These are phyloP conservation scores for Agrochola macilenta DNA, from an alignment of 2,888 invertebrate genomes.

Conservation along the genomic window DNA sequence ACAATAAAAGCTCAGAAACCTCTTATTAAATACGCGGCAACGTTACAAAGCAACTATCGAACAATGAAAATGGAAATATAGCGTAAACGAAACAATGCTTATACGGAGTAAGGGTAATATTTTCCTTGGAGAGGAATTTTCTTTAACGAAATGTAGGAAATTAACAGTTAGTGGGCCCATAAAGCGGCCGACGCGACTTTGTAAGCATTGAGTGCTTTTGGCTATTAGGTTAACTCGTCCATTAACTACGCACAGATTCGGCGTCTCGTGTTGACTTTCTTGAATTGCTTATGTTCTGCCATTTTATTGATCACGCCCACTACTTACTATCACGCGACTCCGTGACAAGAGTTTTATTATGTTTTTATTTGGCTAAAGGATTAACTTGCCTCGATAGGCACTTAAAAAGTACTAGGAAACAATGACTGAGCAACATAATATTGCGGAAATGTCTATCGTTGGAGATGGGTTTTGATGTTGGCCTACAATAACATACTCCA, in stretches of 20 bases:
- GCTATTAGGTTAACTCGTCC: slow-evolving; percentile 89
- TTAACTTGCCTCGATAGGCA: slow-evolving; percentile 36
- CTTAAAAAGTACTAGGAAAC: slow-evolving; percentile 15
- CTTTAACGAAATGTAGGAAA: slow-evolving; percentile 87
- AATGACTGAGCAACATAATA: slow-evolving; percentile 22
- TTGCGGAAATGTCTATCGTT: slow-evolving; percentile 20
- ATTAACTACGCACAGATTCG: slow-evolving; percentile 85
- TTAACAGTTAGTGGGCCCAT: slow-evolving; percentile 88
- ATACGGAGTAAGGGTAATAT: slow-evolving; percentile 78
- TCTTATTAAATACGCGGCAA: slow-evolving; percentile 74
- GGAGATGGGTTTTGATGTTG: slow-evolving; percentile 24
- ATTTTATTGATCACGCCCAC: slow-evolving; percentile 69
- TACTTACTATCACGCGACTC: slow-evolving; percentile 64
- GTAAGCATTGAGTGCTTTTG: slow-evolving; percentile 90
- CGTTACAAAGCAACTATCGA: slow-evolving; percentile 73
- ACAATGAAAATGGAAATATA: slow-evolving; percentile 77
- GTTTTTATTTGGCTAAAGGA: slow-evolving; percentile 48
- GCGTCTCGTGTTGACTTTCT: slow-evolving; percentile 82
- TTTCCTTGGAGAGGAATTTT: slow-evolving; percentile 85
- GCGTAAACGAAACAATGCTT: slow-evolving; percentile 77
- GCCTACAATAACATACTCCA: neutral
- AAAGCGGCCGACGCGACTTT: slow-evolving; percentile 87
- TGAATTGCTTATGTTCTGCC: slow-evolving; percentile 73
- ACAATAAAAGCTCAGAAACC: slow-evolving; percentile 69
- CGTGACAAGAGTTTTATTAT: slow-evolving; percentile 60